Percentiles rank a stretch among this genome's conserved stretches.
Conservation (phyloP, 2,888 invertebrate species). For the Criorhina ranunculi region DNA sequence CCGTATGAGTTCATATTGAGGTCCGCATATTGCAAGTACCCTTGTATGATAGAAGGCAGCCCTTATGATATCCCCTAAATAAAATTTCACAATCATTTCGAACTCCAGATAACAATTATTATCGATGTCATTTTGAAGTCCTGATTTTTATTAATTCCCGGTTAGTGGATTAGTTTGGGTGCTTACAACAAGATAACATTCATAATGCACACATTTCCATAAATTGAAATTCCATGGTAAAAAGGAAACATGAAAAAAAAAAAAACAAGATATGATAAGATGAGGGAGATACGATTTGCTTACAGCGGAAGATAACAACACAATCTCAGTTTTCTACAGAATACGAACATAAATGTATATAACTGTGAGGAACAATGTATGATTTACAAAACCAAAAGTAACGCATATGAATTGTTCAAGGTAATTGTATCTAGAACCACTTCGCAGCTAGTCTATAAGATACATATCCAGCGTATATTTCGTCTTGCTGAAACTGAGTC, state of each 20-base stretch:
- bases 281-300: slow-evolving; percentile 56
- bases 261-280: slow-evolving; percentile 54
- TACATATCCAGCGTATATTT: no score
- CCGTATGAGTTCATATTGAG: slow-evolving; percentile 30
- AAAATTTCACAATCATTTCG: slow-evolving; percentile 13
- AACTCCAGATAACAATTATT: slow-evolving; percentile 35
- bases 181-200: slow-evolving; percentile 23
- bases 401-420: slow-evolving; percentile 12
- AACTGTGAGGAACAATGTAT: not conserved
- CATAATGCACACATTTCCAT: slow-evolving; percentile 29
- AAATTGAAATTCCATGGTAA: slow-evolving; percentile 20
- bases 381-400: not conserved
- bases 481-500: not conserved
- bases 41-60: slow-evolving; percentile 4
- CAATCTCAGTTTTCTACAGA: slow-evolving; percentile 17
- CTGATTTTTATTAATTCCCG: slow-evolving; percentile 48
- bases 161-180: slow-evolving; percentile 28
- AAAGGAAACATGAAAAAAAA: not conserved
- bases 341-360: not conserved
- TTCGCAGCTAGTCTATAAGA: slow-evolving; percentile 2
- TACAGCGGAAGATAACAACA: slow-evolving; percentile 45
- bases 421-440: slow-evolving; percentile 2
- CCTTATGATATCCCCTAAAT: slow-evolving; percentile 31
- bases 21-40: no score
- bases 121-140: slow-evolving; percentile 15